phyloP scores from a whole-genome alignment of 1,140 invertebrate species.

The Lasioglossum albipes region DNA sequence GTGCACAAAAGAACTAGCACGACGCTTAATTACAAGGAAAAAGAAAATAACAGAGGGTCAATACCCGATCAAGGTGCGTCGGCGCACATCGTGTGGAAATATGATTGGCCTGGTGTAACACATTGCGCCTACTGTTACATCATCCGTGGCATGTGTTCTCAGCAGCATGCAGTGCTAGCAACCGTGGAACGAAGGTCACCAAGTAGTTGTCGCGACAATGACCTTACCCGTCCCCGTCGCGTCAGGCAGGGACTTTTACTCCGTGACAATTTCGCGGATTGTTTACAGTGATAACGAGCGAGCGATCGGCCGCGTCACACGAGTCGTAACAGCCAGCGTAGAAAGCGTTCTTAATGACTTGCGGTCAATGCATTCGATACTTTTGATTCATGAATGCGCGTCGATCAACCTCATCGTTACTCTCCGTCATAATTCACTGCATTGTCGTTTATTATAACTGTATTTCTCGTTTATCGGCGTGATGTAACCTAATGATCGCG shows the following conservation, averaged over 20 bases:
- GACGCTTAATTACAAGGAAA: not conserved
- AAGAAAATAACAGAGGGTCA: slow-evolving; percentile 1
- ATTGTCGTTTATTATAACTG: no score
- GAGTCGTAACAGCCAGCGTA: not conserved
- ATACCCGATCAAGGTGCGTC: slow-evolving; percentile 6
- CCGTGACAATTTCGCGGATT: not conserved
- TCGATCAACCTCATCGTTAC: not conserved
- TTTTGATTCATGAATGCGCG: not conserved
- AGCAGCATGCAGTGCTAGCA: slow-evolving; percentile 29
- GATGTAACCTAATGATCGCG: not conserved
- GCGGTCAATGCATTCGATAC: not conserved
- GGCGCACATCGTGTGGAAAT: slow-evolving; percentile 8
- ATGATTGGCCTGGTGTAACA: slow-evolving; percentile 36
- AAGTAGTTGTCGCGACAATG: slow-evolving; percentile 53
- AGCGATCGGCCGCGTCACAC: not conserved
- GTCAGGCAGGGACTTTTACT: not conserved
- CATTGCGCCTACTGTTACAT: slow-evolving; percentile 33
- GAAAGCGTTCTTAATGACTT: not conserved
- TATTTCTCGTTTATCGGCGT: not conserved
- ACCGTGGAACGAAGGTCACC: slow-evolving; percentile 40
- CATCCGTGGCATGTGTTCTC: slow-evolving; percentile 35
- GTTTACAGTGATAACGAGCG: not conserved
- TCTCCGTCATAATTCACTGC: not conserved
- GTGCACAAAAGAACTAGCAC: not conserved
- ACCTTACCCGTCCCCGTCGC: slow-evolving; percentile 38